These are phyloP conservation scores for Salticus scenicus DNA, from an alignment of 2,888 invertebrate genomes.

Conservation along the genomic window DNA sequence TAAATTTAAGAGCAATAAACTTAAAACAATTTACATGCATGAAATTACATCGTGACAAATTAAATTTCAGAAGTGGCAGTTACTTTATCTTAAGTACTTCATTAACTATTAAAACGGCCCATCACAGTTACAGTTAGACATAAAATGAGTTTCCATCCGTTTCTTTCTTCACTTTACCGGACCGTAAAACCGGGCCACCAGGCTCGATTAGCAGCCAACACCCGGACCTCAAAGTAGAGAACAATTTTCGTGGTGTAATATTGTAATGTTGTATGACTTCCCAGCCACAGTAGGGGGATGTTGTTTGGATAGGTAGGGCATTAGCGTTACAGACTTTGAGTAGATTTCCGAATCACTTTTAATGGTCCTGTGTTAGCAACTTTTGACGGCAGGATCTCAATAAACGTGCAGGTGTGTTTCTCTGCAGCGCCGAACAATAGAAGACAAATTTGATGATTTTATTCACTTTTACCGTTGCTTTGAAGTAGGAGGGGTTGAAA, in stretches of 20 bases:
- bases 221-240: not conserved
- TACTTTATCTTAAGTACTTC: not conserved
- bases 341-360: constrained; percentile 23
- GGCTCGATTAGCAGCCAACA: not conserved
- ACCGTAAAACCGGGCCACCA: not conserved
- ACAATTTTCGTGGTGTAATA: constrained; percentile 21
- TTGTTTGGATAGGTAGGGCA: constrained; percentile 26
- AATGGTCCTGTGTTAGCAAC: constrained; percentile 11
- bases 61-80: not conserved
- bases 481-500: not conserved
- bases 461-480: constrained; percentile 65
- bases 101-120: not conserved
- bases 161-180: not conserved
- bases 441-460: constrained; percentile 63
- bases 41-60: not conserved
- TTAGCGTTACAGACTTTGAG: not conserved
- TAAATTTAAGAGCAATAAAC: not conserved
- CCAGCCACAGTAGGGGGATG: constrained; percentile 31
- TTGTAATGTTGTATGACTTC: constrained; percentile 22
- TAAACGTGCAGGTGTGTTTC: constrained; percentile 55
- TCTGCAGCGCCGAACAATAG: constrained; percentile 47
- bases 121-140: not conserved
- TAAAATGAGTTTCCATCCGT: not conserved
- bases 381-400: constrained; percentile 33
- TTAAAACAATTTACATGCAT: not conserved